Base-by-base conservation (phyloP, 2,797 vertebrate genomes). In the Chiroxiphia lanceolata region DNA sequence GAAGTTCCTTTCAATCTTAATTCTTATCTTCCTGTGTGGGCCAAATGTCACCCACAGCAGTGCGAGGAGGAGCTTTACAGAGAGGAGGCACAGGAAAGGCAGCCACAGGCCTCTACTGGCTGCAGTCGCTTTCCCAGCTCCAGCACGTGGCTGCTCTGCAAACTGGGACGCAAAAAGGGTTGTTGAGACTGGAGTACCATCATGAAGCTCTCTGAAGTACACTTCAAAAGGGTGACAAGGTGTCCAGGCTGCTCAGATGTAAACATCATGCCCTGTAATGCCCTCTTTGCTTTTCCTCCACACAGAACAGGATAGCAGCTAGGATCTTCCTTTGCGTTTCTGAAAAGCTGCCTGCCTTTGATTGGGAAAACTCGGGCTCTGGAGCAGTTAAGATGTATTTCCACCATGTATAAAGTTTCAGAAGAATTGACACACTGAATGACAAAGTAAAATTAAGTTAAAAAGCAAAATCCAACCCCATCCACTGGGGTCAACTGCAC, bases 11-110 rank as follows among this genome's bases (percentile, higher is more conserved):
- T 94, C 92, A 87, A 50, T 93, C 91, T 92, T 87, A 94, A 95
- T 97, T 94, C 87, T 93, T 96, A 85, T 93, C 94, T 96, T 89
- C 94, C 76, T 95, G 95, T 97, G 95, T 96, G 96, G 95, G 93
- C 96, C 65, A 85, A 93, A 75, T 27, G 50, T 93, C 89, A 77
- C 56, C 84, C 79, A 3, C 61, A 20, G 76, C 72, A 51, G 42
- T 4, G 47, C 88, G 85, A 2, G 27, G 72, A 51, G 3, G 3
- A 83, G 75, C 36, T 56, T 40, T 12, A 3, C 0, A 0, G 68
- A 87, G 56, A 77, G 0, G 2, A 85, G 72, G 89, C 82, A 67
- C n/a, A 59, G 78, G n/a, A 50, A 89, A 77, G 60, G 78, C 3
- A 2, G 56, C 34, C 44, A 7, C 5, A 44, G 74, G 23, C 23